Evolutionary conservation across 2,113 vertebrate species (phyloP).

Genomic region (Narcine bancroftii): DNA sequence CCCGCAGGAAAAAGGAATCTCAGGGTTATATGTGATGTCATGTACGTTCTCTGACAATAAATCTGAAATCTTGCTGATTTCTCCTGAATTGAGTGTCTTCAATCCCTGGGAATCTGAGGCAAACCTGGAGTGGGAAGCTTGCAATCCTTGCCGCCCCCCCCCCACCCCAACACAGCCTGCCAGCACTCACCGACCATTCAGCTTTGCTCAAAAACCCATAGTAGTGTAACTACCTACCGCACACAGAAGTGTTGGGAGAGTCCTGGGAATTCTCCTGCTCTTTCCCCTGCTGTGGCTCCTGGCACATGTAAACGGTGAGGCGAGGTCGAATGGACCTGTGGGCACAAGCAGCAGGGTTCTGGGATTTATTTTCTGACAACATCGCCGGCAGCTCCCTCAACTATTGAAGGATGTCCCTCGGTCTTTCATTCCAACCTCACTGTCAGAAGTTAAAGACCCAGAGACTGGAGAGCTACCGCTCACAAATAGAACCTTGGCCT

Average conservation of each 20-base stretch:
- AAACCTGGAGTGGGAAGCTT: too few species aligned
- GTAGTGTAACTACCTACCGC: background rate
- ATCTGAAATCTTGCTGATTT: too few species aligned
- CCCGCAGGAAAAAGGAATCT: too few species aligned
- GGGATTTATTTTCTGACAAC: background rate
- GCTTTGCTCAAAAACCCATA: background rate
- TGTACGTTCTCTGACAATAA: too few species aligned
- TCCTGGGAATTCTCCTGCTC: background rate
- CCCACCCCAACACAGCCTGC: too few species aligned
- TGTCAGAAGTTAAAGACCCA: background rate
- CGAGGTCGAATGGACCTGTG: constrained; percentile 23
- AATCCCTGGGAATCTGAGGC: background rate
- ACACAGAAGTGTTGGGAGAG: background rate
- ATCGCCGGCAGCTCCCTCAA: background rate
- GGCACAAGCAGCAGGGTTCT: background rate
- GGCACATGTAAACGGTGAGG: constrained; percentile 19
- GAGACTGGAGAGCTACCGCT: too few species aligned
- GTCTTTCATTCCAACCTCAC: background rate
- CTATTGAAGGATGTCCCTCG: background rate
- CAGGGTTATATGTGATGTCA: too few species aligned
- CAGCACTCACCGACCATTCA: background rate
- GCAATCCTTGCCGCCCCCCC: background rate
- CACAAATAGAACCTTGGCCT: too few species aligned
- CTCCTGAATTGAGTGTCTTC: background rate
- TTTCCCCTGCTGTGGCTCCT: background rate